Percentiles rank a stretch among this genome's conserved stretches.
These are phyloP conservation scores for Acyrthosiphon pisum DNA, from an alignment of 1,140 invertebrate species.

Conservation along the genomic window DNA sequence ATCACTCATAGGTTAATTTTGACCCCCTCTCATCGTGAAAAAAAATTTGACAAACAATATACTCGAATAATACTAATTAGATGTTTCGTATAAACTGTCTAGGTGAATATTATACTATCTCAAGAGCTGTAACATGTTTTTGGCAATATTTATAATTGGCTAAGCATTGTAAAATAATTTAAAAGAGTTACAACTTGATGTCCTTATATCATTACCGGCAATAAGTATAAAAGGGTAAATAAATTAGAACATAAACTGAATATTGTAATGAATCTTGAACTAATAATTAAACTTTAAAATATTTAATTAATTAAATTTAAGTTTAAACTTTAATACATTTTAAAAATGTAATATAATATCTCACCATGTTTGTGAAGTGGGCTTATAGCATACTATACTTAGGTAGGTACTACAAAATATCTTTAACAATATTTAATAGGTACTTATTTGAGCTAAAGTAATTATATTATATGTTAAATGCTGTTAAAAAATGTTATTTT, in stretches of 20 bases:
- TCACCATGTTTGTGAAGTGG: neutral
- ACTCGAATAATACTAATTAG: conserved; percentile 48
- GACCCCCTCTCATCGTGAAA: neutral
- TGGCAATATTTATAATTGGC: conserved; percentile 52
- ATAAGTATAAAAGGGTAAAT: neutral
- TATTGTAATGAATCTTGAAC: neutral
- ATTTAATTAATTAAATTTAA: neutral
- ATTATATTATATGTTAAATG: neutral
- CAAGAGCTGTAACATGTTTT: neutral
- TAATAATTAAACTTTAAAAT: neutral
- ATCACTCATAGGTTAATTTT: conserved; percentile 44
- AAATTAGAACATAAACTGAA: neutral
- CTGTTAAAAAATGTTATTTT: neutral
- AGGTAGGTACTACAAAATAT: neutral
- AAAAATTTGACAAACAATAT: conserved; percentile 38
- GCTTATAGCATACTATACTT: neutral
- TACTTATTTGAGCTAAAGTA: neutral
- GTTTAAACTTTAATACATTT: neutral
- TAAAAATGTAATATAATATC: neutral
- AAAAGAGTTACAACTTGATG: neutral
- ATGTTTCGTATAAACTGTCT: neutral
- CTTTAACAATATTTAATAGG: neutral
- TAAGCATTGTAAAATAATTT: neutral
- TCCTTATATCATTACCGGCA: neutral
- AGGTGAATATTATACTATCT: conserved; percentile 33